Base-by-base conservation (phyloP, 2,797 vertebrate species). In the Anguilla megastoma region DNA sequence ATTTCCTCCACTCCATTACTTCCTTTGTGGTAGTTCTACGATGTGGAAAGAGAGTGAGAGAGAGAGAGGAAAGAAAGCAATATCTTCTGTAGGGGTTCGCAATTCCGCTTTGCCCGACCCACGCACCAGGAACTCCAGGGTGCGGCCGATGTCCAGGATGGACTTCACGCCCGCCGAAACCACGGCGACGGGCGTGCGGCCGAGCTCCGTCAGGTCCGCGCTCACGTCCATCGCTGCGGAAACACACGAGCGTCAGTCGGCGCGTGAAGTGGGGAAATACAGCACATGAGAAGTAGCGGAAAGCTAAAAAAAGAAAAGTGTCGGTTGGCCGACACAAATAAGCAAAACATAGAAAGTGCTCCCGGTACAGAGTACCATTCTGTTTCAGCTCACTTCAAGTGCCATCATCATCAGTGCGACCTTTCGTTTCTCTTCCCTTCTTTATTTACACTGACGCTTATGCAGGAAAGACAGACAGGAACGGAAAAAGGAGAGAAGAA, bases 141-240 rank as follows among this genome's bases (percentile, higher is more conserved):
- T 99, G 88, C 97, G 97, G 5, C 97, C 97, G 50, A 99, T 97
- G 93, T 98, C 98, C 86, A 99, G 96, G 89, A 98, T 97, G 80
- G 98, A 98, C 90, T 99, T 99, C 71, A 97, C 95, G 18, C 98
- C 98, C 87, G 98, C 97, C 88, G 96, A 98, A 50, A 99, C 91
- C 88, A 98, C 97, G 88, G 97, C 95, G 2, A 98, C 94, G 0
- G 98, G 97, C 86, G 97, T 99, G 91, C 96, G 95, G 87, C 98
- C 97, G 2, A 99, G 93, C 92, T 98, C 98, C 18, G 96, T 98
- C 91, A 99, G 94, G 91, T 99, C 98, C 56, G 98, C 96, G 63
- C 98, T 99, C 92, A 98, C 92, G 92, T 99, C 98, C 93, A 99
- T 92, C 92, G 95, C 98, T 99, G 94, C 7, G 89, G 50, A 52